A percentile compares a stretch with the other conserved stretches of the same genome.
Conservation (phyloP, 2,888 invertebrate genomes). For the Coelopa pilipes region DNA sequence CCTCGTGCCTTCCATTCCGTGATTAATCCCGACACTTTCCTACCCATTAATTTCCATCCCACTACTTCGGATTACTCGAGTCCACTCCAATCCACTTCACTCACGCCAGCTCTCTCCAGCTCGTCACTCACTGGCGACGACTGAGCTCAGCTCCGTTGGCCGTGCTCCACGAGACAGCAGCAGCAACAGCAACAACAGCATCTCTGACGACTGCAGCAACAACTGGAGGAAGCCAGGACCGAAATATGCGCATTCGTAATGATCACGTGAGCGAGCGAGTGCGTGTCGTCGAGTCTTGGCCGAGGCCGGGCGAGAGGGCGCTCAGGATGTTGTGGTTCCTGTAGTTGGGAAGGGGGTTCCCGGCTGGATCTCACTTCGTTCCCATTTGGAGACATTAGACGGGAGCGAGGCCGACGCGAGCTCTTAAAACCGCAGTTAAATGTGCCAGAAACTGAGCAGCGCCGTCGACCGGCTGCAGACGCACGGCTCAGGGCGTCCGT, state of each 20-base stretch:
- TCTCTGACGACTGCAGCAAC: no score
- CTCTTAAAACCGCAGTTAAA: constrained; percentile 13
- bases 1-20: constrained; percentile 40
- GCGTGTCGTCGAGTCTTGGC: background rate
- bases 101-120: no score
- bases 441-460: constrained; percentile 7
- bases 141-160: background rate
- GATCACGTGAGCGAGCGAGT: constrained; percentile 5
- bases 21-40: constrained; percentile 61
- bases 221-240: no score
- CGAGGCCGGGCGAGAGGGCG: no score
- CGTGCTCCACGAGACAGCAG: background rate
- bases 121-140: background rate
- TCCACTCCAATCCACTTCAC: no score
- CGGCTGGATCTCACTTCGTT: no score
- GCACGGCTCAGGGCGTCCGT: no score
- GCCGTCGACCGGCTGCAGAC: no score
- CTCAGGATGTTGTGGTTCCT: no score
- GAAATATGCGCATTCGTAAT: constrained; percentile 12
- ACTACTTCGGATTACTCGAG: background rate
- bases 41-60: constrained; percentile 56
- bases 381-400: no score
- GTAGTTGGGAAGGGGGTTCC: no score
- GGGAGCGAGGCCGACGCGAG: background rate
- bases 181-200: no score